These are phyloP conservation scores for Phenganax stokvisi DNA, from an alignment of 92 coral and sea anemone species.

Conservation along the genomic window DNA sequence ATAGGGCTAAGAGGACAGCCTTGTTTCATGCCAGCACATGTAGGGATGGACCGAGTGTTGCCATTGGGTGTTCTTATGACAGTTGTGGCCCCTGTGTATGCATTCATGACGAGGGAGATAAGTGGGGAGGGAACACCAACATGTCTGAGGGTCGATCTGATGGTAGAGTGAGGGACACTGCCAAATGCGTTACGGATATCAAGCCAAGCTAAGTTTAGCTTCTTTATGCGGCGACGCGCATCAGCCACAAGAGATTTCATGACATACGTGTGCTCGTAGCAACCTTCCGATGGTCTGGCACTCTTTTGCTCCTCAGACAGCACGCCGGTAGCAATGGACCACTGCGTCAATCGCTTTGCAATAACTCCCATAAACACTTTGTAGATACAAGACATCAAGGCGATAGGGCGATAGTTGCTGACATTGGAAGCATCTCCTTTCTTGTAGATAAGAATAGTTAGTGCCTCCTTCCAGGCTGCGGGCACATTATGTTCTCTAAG, in stretches of 20 bases:
- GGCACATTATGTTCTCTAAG: conserved; percentile 10
- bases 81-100: conserved; percentile 4
- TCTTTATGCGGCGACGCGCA: conserved; percentile 5
- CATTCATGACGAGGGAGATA: background rate
- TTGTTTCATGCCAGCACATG: conserved; percentile 25
- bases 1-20: conserved; percentile 27
- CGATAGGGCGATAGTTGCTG: conserved; percentile 35
- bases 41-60: conserved; percentile 15
- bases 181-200: conserved; percentile 37
- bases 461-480: conserved; percentile 23
- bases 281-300: conserved; percentile 27
- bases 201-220: conserved; percentile 17
- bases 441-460: conserved; percentile 31
- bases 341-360: conserved; percentile 21
- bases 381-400: conserved; percentile 37
- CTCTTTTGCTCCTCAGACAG: conserved; percentile 36
- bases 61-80: background rate
- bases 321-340: conserved; percentile 31
- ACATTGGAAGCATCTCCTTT: conserved; percentile 21
- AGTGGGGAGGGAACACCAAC: background rate
- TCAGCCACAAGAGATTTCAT: conserved; percentile 19
- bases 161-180: conserved; percentile 9
- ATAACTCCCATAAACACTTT: conserved; percentile 39
- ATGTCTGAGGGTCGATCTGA: background rate
- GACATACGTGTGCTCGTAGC: conserved; percentile 27